A percentile compares a stretch with the other conserved stretches of the same genome.
These are phyloP conservation scores for Sinelater perroti DNA, from an alignment of 2,888 invertebrate species.

Conservation along the genomic window DNA sequence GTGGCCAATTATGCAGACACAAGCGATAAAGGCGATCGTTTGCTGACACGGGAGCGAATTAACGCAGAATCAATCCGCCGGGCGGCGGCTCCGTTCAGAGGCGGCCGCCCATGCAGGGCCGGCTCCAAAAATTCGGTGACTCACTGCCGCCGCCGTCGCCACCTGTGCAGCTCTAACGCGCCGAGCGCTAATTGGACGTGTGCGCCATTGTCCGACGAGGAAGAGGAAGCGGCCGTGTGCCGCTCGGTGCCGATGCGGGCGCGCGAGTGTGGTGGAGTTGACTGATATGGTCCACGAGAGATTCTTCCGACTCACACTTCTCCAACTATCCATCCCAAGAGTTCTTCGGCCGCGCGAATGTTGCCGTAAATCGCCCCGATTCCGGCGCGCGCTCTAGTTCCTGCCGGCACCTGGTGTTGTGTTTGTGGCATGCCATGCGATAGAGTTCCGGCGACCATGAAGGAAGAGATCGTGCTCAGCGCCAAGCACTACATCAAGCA, in stretches of 20 bases:
- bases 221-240: conserved; percentile 16
- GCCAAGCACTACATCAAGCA: conserved; percentile 53
- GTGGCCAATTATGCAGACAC: conserved; percentile 2
- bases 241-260: conserved; percentile 33
- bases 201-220: too few relatives aligned
- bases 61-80: neutral
- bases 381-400: conserved; percentile 32
- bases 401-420: conserved; percentile 12
- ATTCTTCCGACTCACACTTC: conserved; percentile 52
- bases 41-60: neutral
- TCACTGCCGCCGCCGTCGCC: too few relatives aligned
- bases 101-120: too few relatives aligned
- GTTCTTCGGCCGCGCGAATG: conserved; percentile 33
- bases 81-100: too few relatives aligned
- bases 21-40: conserved; percentile 6
- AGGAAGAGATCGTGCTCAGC: conserved; percentile 51
- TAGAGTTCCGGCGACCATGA: conserved; percentile 39
- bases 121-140: too few relatives aligned
- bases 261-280: conserved; percentile 44
- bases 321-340: conserved; percentile 46
- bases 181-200: neutral
- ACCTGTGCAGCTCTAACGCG: neutral
- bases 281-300: conserved; percentile 52
- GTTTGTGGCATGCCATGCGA: conserved; percentile 15
- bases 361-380: conserved; percentile 45